These are phyloP conservation scores for Gobio gobio DNA, from an alignment of 2,113 vertebrate genomes.

Conservation along the genomic window DNA sequence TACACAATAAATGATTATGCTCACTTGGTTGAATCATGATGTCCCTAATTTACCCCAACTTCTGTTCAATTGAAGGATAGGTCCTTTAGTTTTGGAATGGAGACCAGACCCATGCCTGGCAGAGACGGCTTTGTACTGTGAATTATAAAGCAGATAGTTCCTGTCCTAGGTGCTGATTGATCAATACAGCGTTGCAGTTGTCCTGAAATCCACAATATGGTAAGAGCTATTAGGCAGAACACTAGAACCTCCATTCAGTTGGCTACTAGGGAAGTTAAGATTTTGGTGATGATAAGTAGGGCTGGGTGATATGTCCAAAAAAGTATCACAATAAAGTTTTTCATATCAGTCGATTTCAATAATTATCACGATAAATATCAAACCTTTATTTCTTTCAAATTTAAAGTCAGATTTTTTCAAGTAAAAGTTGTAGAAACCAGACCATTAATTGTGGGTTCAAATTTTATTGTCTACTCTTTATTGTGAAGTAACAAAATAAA, in stretches of 20 bases:
- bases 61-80: conserved; percentile 20
- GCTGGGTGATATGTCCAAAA: too few relatives aligned
- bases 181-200: not conserved
- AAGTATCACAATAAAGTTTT: too few relatives aligned
- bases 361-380: too few relatives aligned
- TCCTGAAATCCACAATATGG: not conserved
- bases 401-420: too few relatives aligned
- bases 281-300: not conserved
- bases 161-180: not conserved
- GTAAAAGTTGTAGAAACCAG: too few relatives aligned
- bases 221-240: not conserved
- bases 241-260: not conserved
- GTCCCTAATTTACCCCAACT: not conserved
- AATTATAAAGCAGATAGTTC: not conserved
- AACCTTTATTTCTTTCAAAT: too few relatives aligned
- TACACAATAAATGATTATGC: conserved; percentile 43
- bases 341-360: too few relatives aligned
- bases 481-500: too few relatives aligned
- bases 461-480: too few relatives aligned
- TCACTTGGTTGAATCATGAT: conserved; percentile 30
- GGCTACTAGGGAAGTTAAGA: not conserved
- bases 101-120: not conserved
- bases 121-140: not conserved
- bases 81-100: not conserved
- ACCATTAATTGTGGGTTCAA: too few relatives aligned